Evolutionary conservation across 2,888 invertebrate species (phyloP).

Genomic region (Mythimna ferrago): DNA sequence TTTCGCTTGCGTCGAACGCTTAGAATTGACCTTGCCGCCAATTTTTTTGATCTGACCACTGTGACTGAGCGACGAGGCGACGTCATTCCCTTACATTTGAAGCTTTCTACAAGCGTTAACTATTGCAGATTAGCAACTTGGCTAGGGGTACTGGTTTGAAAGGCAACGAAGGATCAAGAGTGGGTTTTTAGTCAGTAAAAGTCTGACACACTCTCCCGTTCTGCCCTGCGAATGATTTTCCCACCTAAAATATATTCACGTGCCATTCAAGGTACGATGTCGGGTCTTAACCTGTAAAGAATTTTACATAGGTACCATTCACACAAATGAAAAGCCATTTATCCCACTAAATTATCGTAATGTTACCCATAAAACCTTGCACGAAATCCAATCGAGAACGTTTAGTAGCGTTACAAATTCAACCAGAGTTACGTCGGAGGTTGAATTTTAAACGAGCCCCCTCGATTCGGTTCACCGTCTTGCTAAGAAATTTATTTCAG

Average conservation of each 20-base stretch:
- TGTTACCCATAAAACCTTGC: conserved; percentile 26
- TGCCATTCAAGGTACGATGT: background rate
- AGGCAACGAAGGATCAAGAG: too few species aligned
- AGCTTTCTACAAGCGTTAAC: too few species aligned
- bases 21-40: too few species aligned
- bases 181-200: too few species aligned
- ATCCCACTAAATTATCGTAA: conserved; percentile 27
- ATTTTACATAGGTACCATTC: background rate
- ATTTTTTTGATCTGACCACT: too few species aligned
- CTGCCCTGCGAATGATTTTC: too few species aligned
- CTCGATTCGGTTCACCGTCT: conserved; percentile 75
- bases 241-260: background rate
- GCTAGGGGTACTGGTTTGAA: too few species aligned
- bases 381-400: conserved; percentile 45
- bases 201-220: too few species aligned
- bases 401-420: conserved; percentile 63
- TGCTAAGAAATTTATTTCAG: conserved; percentile 83
- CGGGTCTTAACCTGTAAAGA: conserved; percentile 1
- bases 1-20: too few species aligned
- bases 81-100: too few species aligned
- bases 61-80: too few species aligned
- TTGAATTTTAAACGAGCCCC: conserved; percentile 80
- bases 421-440: conserved; percentile 72
- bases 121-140: too few species aligned
- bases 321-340: conserved; percentile 27